Evolutionary conservation across 30 jellyfish, hydroid and myxozoan genomes (phyloP), one percentile per base, ranked within the genome.

Genomic region (Hydra vulgaris): DNA sequence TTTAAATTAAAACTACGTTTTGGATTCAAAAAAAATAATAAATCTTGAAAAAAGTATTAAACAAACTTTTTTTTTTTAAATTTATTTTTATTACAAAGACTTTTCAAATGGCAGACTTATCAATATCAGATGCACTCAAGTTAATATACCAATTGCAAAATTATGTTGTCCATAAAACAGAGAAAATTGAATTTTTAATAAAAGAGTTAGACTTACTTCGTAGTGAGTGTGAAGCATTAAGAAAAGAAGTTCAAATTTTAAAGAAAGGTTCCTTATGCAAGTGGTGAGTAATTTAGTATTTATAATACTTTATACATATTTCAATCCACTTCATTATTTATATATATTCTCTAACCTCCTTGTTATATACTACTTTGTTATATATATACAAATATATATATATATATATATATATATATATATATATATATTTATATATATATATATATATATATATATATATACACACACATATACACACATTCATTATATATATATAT

Each of bases 41-140:
- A n/a, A n/a, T n/a, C n/a, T n/a, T n/a, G 12, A 40, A 12, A 40
- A 40, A 40, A 40, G 5, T 40, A 40, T 40, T 40, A 40, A 3
- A 40, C 61, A 40, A 40, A 40, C 5, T 40, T 12, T 40, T 40
- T n/a, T n/a, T n/a, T n/a, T n/a, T n/a, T n/a, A n/a, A n/a, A n/a
- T n/a, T n/a, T n/a, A n/a, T n/a, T n/a, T n/a, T n/a, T n/a, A n/a
- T n/a, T n/a, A n/a, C n/a, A n/a, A n/a, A 40, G 12, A 40, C 12
- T 40, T 40, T 40, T 40, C 61, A 40, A 40, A 40, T 40, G 61
- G 61, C 61, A 12, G 61, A 40, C 8, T 12, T 40, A 40, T 40
- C 96, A 21, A 84, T 88, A 27, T 83, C 91, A 79, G 97, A 89
- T 79, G 97, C 95, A 76, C 89, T 85, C 7, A 81, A 74, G 67